Evolutionary conservation across 2,888 invertebrate genomes (phyloP).

Genomic region (Crossocerus cetratus): DNA sequence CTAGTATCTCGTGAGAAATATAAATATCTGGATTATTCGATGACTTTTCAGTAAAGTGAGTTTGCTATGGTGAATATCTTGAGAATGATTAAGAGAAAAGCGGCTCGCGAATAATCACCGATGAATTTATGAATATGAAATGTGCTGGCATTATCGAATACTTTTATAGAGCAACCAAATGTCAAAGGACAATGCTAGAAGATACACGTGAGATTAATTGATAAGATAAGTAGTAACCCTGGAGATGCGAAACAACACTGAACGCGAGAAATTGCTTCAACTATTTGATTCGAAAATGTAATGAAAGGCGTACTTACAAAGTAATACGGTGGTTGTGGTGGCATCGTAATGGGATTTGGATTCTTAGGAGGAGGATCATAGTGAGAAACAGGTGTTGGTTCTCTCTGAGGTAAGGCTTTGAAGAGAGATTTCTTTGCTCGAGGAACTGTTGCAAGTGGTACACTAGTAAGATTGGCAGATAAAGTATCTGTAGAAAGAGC

Average conservation of each 20-base stretch:
- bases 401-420: slow-evolving; percentile 66
- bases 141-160: too few species aligned
- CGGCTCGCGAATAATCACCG: too few species aligned
- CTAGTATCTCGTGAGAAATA: too few species aligned
- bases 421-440: slow-evolving; percentile 69
- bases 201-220: too few species aligned
- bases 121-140: too few species aligned
- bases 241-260: neutral
- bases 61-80: too few species aligned
- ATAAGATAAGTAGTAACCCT: neutral
- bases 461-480: slow-evolving; percentile 67
- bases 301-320: slow-evolving; percentile 69
- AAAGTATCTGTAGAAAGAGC: slow-evolving; percentile 70
- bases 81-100: too few species aligned
- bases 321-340: slow-evolving; percentile 66
- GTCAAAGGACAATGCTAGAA: too few species aligned
- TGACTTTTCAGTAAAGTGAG: too few species aligned
- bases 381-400: slow-evolving; percentile 57
- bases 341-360: slow-evolving; percentile 58
- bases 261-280: neutral
- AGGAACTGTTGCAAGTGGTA: slow-evolving; percentile 64
- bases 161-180: too few species aligned
- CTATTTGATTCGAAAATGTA: slow-evolving; percentile 28
- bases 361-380: slow-evolving; percentile 56
- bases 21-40: too few species aligned